Percentiles rank a stretch among this genome's conserved stretches.
phyloP scores from a whole-genome alignment of 2,888 invertebrate genomes.

The Ophion slaviceki region DNA sequence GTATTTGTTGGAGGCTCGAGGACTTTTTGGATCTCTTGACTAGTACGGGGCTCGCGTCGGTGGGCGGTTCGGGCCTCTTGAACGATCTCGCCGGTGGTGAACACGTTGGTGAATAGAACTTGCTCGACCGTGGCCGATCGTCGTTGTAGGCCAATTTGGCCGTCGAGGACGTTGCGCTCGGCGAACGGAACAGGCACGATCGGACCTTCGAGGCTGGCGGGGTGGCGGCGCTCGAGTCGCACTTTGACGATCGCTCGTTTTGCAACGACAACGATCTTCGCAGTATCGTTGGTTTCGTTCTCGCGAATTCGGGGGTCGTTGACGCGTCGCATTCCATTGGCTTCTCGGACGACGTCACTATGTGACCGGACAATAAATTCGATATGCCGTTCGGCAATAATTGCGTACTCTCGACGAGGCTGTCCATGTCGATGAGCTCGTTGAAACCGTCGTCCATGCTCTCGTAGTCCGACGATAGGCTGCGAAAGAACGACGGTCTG shows the following conservation, averaged over 20 bases:
- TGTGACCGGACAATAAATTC: slow-evolving; percentile 86
- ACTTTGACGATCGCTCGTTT: slow-evolving; percentile 79
- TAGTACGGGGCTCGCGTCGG: slow-evolving; percentile 84
- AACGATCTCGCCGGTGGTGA: slow-evolving; percentile 78
- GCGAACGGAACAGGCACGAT: slow-evolving; percentile 84
- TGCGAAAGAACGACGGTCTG: slow-evolving; percentile 81
- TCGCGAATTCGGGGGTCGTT: slow-evolving; percentile 83
- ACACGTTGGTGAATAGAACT: slow-evolving; percentile 26
- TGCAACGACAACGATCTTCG: slow-evolving; percentile 80
- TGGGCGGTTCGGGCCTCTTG: slow-evolving; percentile 89
- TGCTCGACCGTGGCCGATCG: slow-evolving; percentile 58
- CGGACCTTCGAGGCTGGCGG: slow-evolving; percentile 82
- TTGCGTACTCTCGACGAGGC: slow-evolving; percentile 82
- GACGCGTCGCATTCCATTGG: slow-evolving; percentile 78
- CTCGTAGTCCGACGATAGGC: slow-evolving; percentile 85
- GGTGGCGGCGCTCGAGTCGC: neutral
- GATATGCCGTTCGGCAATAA: slow-evolving; percentile 86
- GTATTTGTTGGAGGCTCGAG: slow-evolving; percentile 70
- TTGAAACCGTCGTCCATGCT: slow-evolving; percentile 88
- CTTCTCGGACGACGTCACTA: slow-evolving; percentile 74
- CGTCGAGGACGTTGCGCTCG: slow-evolving; percentile 75
- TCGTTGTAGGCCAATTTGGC: slow-evolving; percentile 74
- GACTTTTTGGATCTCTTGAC: slow-evolving; percentile 82
- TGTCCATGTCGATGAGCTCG: slow-evolving; percentile 87
- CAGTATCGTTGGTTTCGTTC: slow-evolving; percentile 72